These are phyloP conservation scores for Drosophila siamana DNA, from an alignment of 2,888 invertebrate species.

Conservation along the genomic window DNA sequence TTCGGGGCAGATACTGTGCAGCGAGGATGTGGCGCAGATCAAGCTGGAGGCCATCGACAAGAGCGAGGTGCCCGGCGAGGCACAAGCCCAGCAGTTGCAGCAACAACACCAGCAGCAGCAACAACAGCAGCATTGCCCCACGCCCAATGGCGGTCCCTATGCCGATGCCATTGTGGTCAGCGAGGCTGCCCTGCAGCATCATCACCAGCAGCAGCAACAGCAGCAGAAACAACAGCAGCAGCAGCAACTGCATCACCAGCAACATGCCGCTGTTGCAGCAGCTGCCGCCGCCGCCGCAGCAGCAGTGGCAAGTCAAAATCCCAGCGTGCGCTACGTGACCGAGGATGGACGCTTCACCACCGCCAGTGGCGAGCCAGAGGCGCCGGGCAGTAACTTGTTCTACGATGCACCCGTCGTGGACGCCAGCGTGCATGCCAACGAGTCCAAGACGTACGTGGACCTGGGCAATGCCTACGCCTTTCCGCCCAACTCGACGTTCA, in stretches of 20 bases:
- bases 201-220: slow-evolving; percentile 65
- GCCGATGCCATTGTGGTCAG: slow-evolving; percentile 78
- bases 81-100: slow-evolving; percentile 56
- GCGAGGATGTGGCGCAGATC: slow-evolving; percentile 78
- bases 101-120: slow-evolving; percentile 68
- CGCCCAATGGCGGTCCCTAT: slow-evolving; percentile 76
- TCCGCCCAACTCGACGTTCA: slow-evolving; percentile 70
- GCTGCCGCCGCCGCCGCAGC: slow-evolving; percentile 53
- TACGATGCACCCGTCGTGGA: slow-evolving; percentile 81
- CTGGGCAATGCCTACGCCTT: slow-evolving; percentile 82
- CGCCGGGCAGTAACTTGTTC: slow-evolving; percentile 53
- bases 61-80: slow-evolving; percentile 66
- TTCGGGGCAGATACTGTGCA: slow-evolving; percentile 77
- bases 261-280: slow-evolving; percentile 55
- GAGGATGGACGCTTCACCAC: slow-evolving; percentile 72
- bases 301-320: slow-evolving; percentile 48
- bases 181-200: slow-evolving; percentile 71
- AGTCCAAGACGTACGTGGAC: slow-evolving; percentile 84
- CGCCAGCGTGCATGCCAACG: slow-evolving; percentile 76
- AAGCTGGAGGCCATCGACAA: slow-evolving; percentile 84
- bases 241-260: slow-evolving; percentile 64
- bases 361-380: slow-evolving; percentile 40
- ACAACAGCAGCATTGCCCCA: slow-evolving; percentile 78
- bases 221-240: slow-evolving; percentile 63
- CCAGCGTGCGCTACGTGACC: slow-evolving; percentile 58